Conservation (phyloP, 2,797 vertebrate genomes). For the Schizothorax lantsangensis region DNA sequence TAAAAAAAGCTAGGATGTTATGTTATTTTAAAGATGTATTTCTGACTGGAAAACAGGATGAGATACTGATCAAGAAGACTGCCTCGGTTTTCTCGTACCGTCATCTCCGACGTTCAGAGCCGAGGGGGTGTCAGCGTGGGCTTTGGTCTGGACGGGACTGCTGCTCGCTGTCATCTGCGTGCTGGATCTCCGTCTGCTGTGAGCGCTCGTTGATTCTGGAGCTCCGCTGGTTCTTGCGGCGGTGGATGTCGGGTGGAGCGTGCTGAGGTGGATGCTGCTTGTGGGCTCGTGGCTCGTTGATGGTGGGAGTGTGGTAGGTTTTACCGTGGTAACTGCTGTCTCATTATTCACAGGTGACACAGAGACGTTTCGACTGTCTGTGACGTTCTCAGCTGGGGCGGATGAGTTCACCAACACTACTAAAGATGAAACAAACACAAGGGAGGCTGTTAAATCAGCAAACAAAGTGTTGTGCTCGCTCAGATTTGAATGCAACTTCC, state of each 20-base stretch:
- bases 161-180: conserved; percentile 35
- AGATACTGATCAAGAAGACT: not conserved
- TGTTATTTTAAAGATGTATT: too few relatives aligned
- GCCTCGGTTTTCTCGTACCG: conserved; percentile 61
- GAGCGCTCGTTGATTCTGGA: conserved; percentile 16
- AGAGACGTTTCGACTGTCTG: not conserved
- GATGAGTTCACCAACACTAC: not conserved
- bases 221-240: not conserved
- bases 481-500: not conserved
- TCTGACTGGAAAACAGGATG: too few relatives aligned
- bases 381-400: not conserved
- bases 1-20: too few relatives aligned
- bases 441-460: not conserved
- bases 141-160: conserved; percentile 55
- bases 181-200: not conserved
- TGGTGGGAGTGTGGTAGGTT: not conserved
- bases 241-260: not conserved
- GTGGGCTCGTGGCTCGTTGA: not conserved
- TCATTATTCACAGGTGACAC: conserved; percentile 15
- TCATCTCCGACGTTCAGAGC: conserved; percentile 70
- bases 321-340: not conserved
- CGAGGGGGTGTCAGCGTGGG: conserved; percentile 56
- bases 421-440: not conserved
- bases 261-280: not conserved
- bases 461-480: not conserved